Base-by-base conservation (phyloP, 2,113 vertebrate genomes). In the Vireo altiloquus region DNA sequence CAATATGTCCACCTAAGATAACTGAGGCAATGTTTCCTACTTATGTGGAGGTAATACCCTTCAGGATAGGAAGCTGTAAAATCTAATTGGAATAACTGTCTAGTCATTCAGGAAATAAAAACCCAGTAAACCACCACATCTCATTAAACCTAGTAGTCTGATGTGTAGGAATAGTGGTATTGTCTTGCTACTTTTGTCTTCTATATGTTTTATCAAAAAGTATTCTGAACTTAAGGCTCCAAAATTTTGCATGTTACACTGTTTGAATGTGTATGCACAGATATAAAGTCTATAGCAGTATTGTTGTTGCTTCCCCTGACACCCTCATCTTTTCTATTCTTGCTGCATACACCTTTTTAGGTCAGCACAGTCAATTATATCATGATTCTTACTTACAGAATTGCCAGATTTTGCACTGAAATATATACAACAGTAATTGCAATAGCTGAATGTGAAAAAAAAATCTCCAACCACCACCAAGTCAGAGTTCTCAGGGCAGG, bases 141-240 rank as follows among this genome's bases (percentile, higher is more conserved):
- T 10, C 33, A 10, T 13, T 27, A 42, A 30, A 59, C 9, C 13
- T 33, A 9, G 17, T 15, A 56, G 33, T 30, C 37, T 53, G 21
- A 25, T 49, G n/a, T 24, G 22, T 1, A 8, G 11, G 28, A 82
- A 35, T 9, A 63, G 13, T 0, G 0, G 15, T 42, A 9, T 59
- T 79, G 60, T 8, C 9, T 16, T 24, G 4, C 8, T 35, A 11
- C 30, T 6, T 64, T 71, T 87, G 22, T 30, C 39, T 87, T 81
- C 30, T 30, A 25, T 15, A 16, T 17, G 3, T 39, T 65, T 90
- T 46, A 71, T 25, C 9, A 24, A 50, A 46, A 54, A 23, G 3
- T 52, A 5, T 30, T 5, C 15, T 60, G 46, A 54, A 27, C 9
- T 56, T 64, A 68, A 39, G 7, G 4, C 7, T 50, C 30, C 8